Base-by-base conservation (phyloP, 1,140 invertebrate genomes). In the Tetragnatha versicolor region DNA sequence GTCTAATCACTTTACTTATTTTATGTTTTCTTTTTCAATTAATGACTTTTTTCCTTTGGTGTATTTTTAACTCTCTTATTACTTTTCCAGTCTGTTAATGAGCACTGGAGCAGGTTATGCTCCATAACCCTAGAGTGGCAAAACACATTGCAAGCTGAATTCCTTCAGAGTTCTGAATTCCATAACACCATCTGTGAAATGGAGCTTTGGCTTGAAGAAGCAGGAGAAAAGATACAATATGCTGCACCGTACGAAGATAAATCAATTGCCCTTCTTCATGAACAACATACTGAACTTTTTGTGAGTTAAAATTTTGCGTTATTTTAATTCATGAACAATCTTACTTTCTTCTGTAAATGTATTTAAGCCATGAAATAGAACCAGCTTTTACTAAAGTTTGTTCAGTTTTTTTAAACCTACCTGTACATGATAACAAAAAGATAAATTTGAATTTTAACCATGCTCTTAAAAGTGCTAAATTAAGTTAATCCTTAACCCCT, bases 151-250 rank as follows among this genome's bases (percentile, higher is more conserved):
- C 80, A 78, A 14, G 69, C 25, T 42, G 80, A 77, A 5, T 51
- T 78, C n/a, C 29, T 81, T 42, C 39, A 78, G 22, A 65, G 73
- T 29, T 14, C 47, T 27, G 80, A 81, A 14, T 78, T 81, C n/a
- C 25, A 77, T 6, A 72, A 51, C 12, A 78, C 68, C 6, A 12
- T 81, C 17, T 42, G 35, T 33, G 80, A 81, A 73, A 63, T 81
- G 58, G 37, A 53, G 25, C 14, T 37, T 5, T 81, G 80, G 80
- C 51, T 81, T 7, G 42, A 72, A 49, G 75, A 79, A 27, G 60
- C 61, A 7, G 51, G 73, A 73, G 35, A 63, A 45, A 72, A 42
- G 20, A 25, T 79, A 10, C 31, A 47, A 6, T 20, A 14, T 14
- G 45, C 69, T 12, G 39, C 49, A 20, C 20, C 22, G 10, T 47